Conservation (phyloP, 2,888 invertebrate species). For the Dromius quadrimaculatus region DNA sequence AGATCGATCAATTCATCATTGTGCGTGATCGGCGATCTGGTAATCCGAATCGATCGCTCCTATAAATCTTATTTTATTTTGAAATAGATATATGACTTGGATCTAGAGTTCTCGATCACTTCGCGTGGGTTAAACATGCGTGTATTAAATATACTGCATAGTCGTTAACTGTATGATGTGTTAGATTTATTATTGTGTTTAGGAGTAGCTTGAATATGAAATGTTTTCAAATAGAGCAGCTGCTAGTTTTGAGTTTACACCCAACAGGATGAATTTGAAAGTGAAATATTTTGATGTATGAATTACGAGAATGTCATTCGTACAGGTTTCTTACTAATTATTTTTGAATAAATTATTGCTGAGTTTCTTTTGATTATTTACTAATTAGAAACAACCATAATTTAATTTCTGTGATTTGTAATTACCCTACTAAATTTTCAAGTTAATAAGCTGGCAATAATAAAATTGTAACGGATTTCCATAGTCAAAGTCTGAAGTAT, state of each 20-base stretch:
- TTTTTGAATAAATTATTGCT: constrained; percentile 10
- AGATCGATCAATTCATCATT: constrained; percentile 48
- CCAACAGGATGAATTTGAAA: constrained; percentile 6
- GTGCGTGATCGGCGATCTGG: constrained; percentile 47
- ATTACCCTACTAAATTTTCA: too few relatives aligned
- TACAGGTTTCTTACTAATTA: constrained; percentile 9
- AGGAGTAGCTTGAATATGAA: constrained; percentile 10
- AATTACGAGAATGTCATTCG: constrained; percentile 17
- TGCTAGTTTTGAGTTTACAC: constrained; percentile 22
- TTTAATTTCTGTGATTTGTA: too few relatives aligned
- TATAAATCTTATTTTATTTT: constrained; percentile 50
- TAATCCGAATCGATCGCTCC: constrained; percentile 42
- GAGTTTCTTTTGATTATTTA: too few relatives aligned
- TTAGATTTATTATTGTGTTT: constrained; percentile 19
- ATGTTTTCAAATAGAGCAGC: constrained; percentile 13
- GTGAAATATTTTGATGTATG: constrained; percentile 36
- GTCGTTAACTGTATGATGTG: constrained; percentile 30
- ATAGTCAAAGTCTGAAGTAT: too few relatives aligned
- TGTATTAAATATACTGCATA: constrained; percentile 13
- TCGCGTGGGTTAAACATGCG: constrained; percentile 14
- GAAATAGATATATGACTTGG: constrained; percentile 43
- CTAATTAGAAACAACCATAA: too few relatives aligned
- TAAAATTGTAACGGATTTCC: too few relatives aligned
- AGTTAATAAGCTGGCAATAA: too few relatives aligned
- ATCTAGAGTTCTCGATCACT: not conserved